A percentile compares a stretch with the other conserved stretches of the same genome.
These are phyloP conservation scores for Diceros bicornis DNA, from an alignment of 2,797 vertebrate genomes.

Conservation along the genomic window DNA sequence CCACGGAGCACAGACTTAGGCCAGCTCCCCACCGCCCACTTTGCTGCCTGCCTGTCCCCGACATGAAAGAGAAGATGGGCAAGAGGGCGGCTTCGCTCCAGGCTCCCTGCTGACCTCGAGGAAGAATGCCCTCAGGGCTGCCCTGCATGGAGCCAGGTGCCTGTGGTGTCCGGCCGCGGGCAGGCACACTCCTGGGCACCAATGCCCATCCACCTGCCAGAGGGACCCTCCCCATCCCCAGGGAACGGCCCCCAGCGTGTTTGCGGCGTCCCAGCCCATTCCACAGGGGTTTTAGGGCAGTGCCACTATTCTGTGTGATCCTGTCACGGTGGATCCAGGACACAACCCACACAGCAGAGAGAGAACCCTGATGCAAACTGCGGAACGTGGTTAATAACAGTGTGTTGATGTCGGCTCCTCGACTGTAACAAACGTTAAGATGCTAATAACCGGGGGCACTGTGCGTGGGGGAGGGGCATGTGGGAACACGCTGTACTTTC, in stretches of 20 bases:
- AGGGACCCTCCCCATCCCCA: background rate
- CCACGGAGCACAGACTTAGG: fast-evolving
- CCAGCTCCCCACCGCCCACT: fast-evolving
- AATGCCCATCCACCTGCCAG: background rate
- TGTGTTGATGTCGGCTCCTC: fast-evolving
- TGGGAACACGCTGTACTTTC: background rate
- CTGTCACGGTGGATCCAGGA: fast-evolving
- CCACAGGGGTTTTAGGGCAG: fast-evolving
- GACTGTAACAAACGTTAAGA: fast-evolving
- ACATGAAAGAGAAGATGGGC: background rate
- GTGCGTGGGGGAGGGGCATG: fast-evolving
- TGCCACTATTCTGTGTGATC: fast-evolving
- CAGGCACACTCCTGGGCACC: background rate
- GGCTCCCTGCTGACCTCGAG: background rate
- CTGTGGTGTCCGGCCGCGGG: fast-evolving
- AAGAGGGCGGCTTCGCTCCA: fast-evolving
- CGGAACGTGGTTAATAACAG: fast-evolving
- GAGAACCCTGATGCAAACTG: fast-evolving
- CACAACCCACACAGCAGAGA: fast-evolving
- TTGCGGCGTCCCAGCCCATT: no score
- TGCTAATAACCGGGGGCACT: fast-evolving
- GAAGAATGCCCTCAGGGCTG: background rate
- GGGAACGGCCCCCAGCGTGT: no score
- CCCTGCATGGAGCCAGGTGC: no score
- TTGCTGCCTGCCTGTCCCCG: fast-evolving